Base-by-base conservation (phyloP, 2,797 vertebrate genomes). In the Staurois parvus region DNA sequence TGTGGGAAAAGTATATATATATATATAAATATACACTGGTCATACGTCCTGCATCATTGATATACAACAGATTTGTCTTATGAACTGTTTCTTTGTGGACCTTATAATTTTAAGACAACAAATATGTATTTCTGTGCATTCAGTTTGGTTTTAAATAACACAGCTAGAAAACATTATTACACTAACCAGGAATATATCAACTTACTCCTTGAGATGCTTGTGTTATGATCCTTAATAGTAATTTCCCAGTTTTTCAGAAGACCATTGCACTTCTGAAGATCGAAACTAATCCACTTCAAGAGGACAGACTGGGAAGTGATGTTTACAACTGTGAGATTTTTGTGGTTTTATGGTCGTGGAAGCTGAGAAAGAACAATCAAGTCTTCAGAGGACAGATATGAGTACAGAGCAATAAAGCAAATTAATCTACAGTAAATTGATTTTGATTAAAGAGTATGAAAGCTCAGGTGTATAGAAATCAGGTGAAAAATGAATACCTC, bases 241-340 rank as follows among this genome's bases (percentile, higher is more conserved):
- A 87, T 73, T 40, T 83, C n/a, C 85, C 85, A 87, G 59, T 29
- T 83, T 34, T 78, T 19, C 40, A 87, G 29, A 73, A 87, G 70
- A 34, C 7, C n/a, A 68, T 78, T 29, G 73, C 85, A 87, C 66
- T 73, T 59, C 19, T 13, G 17, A 15, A 87, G 75, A 70, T 83
- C 80, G 78, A 86, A 83, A 37, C 24, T 32, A 34, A 83, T 75
- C 85, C 85, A 87, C 67, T 79, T 67, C 75, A 87, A 59, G 15
- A 78, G 70, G n/a, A 87, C 26, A 28, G 80, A 79, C 37, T 79
- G 17, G 45, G 15, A n/a, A 67, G 85, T 87, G 13, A 83, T 17
- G 66, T 83, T 77, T n/a, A 59, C 32, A 26, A 83, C 59, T 59
- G 56, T 79, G n/a, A 87, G n/a, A 62, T 83, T 83, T 67, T n/a